Conservation (phyloP, 2,113 vertebrate genomes). For the Alectura lathami region DNA sequence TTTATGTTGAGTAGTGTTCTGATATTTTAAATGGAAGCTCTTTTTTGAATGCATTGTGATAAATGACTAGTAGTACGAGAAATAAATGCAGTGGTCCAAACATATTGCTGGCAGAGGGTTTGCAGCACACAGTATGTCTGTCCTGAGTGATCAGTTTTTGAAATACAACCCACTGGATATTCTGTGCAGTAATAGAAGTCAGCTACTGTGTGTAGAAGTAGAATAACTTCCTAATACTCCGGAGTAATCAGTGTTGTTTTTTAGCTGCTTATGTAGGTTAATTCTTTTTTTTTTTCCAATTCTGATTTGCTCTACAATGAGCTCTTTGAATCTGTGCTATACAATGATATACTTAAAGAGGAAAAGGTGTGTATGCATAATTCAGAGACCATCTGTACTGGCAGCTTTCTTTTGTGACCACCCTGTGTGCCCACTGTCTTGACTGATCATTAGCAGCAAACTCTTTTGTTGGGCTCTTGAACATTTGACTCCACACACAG, state of each 20-base stretch:
- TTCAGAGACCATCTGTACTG: background rate
- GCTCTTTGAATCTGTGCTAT: background rate
- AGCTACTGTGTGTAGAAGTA: background rate
- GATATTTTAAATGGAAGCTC: background rate
- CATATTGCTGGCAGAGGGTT: background rate
- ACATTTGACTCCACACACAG: too few relatives aligned
- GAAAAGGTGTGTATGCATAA: background rate
- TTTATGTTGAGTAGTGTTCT: background rate
- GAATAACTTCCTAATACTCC: background rate
- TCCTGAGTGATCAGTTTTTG: background rate
- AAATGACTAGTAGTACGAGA: background rate
- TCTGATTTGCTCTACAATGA: background rate
- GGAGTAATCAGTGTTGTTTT: background rate
- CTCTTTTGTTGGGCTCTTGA: background rate
- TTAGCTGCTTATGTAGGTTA: constrained; percentile 18
- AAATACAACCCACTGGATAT: background rate
- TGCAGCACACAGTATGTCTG: background rate
- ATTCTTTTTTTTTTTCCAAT: background rate
- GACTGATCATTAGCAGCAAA: background rate
- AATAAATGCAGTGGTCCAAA: background rate
- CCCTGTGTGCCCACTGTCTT: background rate
- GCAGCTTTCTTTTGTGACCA: background rate
- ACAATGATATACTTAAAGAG: background rate
- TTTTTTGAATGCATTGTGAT: background rate
- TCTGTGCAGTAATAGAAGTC: background rate